Base-by-base conservation (phyloP, 2,888 invertebrate genomes). In the Sinotaia quadrata region DNA sequence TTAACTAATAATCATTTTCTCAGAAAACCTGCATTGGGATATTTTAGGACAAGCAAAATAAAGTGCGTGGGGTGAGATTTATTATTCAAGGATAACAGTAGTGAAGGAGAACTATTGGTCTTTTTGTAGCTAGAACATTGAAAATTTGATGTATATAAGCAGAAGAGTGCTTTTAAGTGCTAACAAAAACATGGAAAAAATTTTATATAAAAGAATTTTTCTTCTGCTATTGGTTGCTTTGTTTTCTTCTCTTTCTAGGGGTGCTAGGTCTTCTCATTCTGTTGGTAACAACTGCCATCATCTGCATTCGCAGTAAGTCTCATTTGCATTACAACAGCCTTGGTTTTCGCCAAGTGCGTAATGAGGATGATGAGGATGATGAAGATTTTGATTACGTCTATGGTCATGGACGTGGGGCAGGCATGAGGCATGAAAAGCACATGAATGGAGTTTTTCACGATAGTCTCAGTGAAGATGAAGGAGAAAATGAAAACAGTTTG, bases 321-420 rank as follows among this genome's bases (percentile, higher is more conserved):
- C 56, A 60, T 24, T 67, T 70, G 52, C 75, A 77, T n/a, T 76
- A 71, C 65, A 71, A 76, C 58, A 44, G 71, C 36, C 71, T 78
- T 21, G 83, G 83, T 29, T 83, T 83, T 74, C 73, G 76, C 29
- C 74, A 78, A 33, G 74, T 83, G 3, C 71, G 74, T 21, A 75
- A 75, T 27, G 72, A 73, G 8, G 80, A 81, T 24, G 75, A 75
- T 34, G 78, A 79, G 18, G 76, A 74, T 4, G 75, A 74, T 7
- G 73, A 74, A 4, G 78, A 79, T 41, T 68, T 75, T 5, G 76
- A 75, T 31, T 67, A 63, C 56, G 47, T 65, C 33, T 56, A 68
- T 33, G 47, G 34, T 3, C 68, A 68, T 2, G 69, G 68, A 52
- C 76, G 77, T 51, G 78, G 75, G 54, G 76, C 75, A 33, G 81